Evolutionary conservation across 2,797 vertebrate species (phyloP).

Genomic region (Anniella stebbinsi): DNA sequence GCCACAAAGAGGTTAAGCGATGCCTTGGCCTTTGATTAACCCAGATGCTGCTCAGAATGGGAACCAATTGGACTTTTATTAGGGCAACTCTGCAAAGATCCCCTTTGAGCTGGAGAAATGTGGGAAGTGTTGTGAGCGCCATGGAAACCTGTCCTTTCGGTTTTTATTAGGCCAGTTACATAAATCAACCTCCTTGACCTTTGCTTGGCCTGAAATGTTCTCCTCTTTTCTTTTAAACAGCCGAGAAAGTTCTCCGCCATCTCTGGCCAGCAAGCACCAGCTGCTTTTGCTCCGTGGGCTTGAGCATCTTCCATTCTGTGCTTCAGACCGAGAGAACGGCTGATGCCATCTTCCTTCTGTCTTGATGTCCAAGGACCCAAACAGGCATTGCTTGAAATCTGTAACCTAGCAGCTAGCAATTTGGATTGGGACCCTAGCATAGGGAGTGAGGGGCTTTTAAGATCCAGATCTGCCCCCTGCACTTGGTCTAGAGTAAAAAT

Average conservation of each 20-base stretch:
- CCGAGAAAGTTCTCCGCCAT: not conserved
- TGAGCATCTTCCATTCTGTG: not conserved
- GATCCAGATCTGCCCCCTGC: too few relatives aligned
- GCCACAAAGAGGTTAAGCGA: not conserved
- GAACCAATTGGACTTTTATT: not conserved
- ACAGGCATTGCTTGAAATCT: too few relatives aligned
- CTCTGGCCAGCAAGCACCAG: not conserved
- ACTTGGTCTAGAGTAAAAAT: too few relatives aligned
- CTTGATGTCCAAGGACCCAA: not conserved
- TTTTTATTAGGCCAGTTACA: not conserved
- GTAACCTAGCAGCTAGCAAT: too few relatives aligned
- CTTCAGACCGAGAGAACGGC: not conserved
- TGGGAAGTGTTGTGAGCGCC: slow-evolving; percentile 13
- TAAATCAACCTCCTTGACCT: slow-evolving; percentile 13
- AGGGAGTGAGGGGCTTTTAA: too few relatives aligned
- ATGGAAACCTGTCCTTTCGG: slow-evolving; percentile 7
- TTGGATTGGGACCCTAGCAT: too few relatives aligned
- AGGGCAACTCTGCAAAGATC: slow-evolving; percentile 3
- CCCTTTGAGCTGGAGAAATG: not conserved
- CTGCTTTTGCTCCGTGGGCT: not conserved
- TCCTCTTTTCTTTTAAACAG: not conserved
- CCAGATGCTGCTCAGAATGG: not conserved
- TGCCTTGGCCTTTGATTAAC: slow-evolving; percentile 36
- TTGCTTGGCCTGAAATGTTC: not conserved
- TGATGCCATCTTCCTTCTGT: not conserved